Conservation (phyloP, 2,888 invertebrate species). For the Stratiomys singularior region DNA sequence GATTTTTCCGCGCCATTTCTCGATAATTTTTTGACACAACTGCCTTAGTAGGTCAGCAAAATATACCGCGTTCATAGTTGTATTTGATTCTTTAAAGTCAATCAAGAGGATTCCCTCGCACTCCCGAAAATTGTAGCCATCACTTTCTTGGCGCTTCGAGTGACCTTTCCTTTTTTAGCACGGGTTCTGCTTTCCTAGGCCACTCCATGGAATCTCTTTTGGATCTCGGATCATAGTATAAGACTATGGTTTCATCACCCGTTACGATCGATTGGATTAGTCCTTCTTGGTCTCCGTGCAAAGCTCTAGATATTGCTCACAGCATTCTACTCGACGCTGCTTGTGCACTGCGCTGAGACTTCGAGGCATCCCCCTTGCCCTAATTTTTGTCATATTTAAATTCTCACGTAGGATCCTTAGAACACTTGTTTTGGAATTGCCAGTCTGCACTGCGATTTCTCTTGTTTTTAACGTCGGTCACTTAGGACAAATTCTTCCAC, state of each 20-base stretch:
- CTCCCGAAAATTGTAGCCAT: conserved; percentile 3
- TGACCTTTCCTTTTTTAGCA: not conserved
- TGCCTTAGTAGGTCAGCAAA: no score
- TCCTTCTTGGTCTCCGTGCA: no score
- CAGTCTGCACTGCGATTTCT: not conserved
- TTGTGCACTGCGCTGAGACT: not conserved
- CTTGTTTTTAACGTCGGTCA: not conserved
- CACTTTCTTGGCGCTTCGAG: not conserved
- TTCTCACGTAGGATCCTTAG: not conserved
- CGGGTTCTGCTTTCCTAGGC: no score
- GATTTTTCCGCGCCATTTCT: not conserved
- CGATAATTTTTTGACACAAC: not conserved
- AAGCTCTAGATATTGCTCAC: not conserved
- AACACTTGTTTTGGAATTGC: not conserved
- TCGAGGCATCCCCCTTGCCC: not conserved
- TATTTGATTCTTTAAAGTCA: not conserved
- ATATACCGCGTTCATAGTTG: no score
- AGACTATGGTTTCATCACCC: no score
- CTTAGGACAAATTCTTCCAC: not conserved
- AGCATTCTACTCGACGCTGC: not conserved
- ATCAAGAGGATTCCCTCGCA: not conserved
- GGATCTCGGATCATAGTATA: not conserved
- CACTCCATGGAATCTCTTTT: not conserved
- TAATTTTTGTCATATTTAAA: conserved; percentile 1
- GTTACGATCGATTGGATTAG: no score